Base-by-base conservation (phyloP, 1,140 invertebrate species). In the Hypothenemus hampei region DNA sequence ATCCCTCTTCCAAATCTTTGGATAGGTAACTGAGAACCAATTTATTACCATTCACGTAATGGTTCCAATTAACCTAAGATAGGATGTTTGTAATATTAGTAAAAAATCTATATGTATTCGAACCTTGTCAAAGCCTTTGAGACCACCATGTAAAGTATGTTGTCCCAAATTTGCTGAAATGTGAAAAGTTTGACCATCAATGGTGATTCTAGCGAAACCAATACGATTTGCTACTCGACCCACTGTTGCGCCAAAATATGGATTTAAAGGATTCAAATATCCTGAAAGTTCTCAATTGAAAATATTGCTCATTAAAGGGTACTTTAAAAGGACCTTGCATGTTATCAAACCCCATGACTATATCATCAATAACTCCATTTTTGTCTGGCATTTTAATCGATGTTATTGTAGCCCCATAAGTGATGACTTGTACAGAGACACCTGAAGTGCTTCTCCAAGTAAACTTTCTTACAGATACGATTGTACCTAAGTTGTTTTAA, bases 201-300 rank as follows among this genome's bases (percentile, higher is more conserved):
- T 69, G 3, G 56, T 68, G 60, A 94, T 90, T 58, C 69, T 72
- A 2, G 78, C 89, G 24, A 80, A 76, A 0, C 75, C 81, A 54
- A 95, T 91, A 29, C 93, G 77, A 72, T 97, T 96, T 0, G 89
- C 89, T 19, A 92, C 86, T 57, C 94, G 76, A 3, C 95, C 95
- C 29, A 97, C 75, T 0, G 90, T 86, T 0, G 87, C 84, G 6
- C 95, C 95, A 65, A 97, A 86, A 66, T 95, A 93, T 0, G 84
- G 84, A 64, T 83, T 84, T 15, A 74, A 71, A 0, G 69, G 65
- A 4, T 74, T 73, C 7, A 76, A 66, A 67, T 89, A 90, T 3
- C 81, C 81, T 82, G 7, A 53, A 54, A 48, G 20, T 43, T 21
- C 13, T n/a, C 10, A 20, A 21, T 8, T 6, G 13, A 45, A 26